A percentile compares a stretch with the other conserved stretches of the same genome.
Evolutionary conservation across 2,797 vertebrate genomes (phyloP).

Genomic region (Hylomyscus alleni): DNA sequence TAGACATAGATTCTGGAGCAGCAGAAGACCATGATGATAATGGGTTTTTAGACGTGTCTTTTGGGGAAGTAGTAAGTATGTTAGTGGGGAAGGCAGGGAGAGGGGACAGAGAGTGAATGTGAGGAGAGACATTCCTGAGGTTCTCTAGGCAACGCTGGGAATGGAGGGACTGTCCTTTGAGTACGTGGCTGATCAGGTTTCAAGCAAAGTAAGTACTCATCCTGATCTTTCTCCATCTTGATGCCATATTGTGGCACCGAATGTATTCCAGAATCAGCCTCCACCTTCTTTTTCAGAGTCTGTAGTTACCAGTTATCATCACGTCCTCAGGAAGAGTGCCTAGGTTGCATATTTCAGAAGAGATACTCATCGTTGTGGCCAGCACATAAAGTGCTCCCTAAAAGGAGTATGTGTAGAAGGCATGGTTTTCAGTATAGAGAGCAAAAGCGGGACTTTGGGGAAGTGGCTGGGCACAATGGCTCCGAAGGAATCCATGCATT

Average conservation of each 20-base stretch:
- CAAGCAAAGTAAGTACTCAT: background rate
- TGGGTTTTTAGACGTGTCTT: background rate
- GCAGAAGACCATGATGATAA: background rate
- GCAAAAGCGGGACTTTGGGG: background rate
- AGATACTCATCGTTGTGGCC: background rate
- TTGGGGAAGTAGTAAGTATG: background rate
- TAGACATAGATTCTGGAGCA: background rate
- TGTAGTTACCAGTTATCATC: background rate
- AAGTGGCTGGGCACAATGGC: background rate
- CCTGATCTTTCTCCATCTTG: too few relatives aligned
- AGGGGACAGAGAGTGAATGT: background rate
- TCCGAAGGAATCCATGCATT: background rate
- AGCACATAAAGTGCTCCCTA: background rate
- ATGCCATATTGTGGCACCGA: accelerated
- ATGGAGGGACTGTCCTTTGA: background rate
- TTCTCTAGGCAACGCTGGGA: background rate
- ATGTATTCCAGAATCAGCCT: background rate
- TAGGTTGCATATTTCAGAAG: background rate
- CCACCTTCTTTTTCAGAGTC: background rate
- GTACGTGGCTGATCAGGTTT: too few relatives aligned
- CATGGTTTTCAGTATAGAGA: background rate
- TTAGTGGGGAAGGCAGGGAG: background rate
- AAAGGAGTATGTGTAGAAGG: background rate
- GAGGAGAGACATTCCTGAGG: background rate
- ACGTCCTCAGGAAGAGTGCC: background rate